Percentiles rank a stretch among this genome's conserved stretches.
Conservation (phyloP, 2,888 invertebrate species). For the Neria commutata region DNA sequence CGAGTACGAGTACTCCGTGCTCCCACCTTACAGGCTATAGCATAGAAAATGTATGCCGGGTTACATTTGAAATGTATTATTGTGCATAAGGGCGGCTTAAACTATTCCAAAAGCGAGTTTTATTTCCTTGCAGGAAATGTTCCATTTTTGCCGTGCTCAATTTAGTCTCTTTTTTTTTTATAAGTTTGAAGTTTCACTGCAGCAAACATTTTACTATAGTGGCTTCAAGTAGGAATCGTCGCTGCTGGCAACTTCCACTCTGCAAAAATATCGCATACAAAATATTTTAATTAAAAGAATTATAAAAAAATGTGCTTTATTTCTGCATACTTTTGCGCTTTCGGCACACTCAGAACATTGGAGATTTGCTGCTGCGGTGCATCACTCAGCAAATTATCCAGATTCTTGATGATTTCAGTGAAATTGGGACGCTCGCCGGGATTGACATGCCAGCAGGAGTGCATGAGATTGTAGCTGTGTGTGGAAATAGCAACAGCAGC, state of each 20-base stretch:
- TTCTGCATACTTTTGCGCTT: constrained; percentile 9
- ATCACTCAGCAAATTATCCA: constrained; percentile 45
- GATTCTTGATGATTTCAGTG: constrained; percentile 64
- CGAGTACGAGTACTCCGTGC: too few relatives aligned
- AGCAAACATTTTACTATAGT: constrained; percentile 32
- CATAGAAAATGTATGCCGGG: too few relatives aligned
- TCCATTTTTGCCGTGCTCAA: too few relatives aligned
- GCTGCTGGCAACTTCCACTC: constrained; percentile 18
- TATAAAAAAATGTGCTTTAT: not conserved
- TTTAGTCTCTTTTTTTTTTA: too few relatives aligned
- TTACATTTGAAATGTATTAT: too few relatives aligned
- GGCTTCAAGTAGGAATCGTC: constrained; percentile 47
- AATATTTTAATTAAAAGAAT: not conserved
- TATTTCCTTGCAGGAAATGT: too few relatives aligned
- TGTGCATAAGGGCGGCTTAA: too few relatives aligned
- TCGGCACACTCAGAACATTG: constrained; percentile 14
- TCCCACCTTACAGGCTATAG: too few relatives aligned
- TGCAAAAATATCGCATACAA: constrained; percentile 6
- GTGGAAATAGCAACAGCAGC: not conserved
- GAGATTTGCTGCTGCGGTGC: constrained; percentile 29
- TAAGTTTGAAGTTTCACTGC: too few relatives aligned
- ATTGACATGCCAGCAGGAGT: constrained; percentile 73
- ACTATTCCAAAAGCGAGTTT: too few relatives aligned
- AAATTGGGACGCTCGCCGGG: constrained; percentile 77
- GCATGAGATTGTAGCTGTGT: constrained; percentile 77